phyloP scores from a whole-genome alignment of 2,888 invertebrate genomes.

The Agonopterix subpropinquella region DNA sequence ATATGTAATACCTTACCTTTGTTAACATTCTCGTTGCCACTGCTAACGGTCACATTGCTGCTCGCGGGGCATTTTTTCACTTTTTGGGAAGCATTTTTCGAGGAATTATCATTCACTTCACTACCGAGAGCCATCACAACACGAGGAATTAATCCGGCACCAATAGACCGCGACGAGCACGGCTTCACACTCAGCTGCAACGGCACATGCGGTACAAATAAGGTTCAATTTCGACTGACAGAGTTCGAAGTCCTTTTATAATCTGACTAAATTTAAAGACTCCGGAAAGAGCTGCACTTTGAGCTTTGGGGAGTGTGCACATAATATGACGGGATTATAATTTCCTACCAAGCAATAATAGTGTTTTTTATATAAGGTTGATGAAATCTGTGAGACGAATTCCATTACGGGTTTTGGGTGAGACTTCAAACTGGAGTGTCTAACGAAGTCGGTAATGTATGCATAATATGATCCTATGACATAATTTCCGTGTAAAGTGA shows the following conservation, averaged over 20 bases:
- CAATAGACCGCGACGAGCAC: conserved; percentile 70
- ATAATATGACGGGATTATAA: not conserved
- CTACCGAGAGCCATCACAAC: conserved; percentile 77
- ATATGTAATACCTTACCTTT: conserved; percentile 56
- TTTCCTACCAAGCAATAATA: not conserved
- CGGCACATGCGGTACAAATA: conserved; percentile 67
- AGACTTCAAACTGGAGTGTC: too few relatives aligned
- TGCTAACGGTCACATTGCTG: conserved; percentile 60
- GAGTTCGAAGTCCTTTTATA: conserved; percentile 26
- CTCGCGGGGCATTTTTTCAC: conserved; percentile 68
- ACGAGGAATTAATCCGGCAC: conserved; percentile 69
- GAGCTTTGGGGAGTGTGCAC: not conserved
- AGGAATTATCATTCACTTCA: conserved; percentile 73
- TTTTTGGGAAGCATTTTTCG: conserved; percentile 65
- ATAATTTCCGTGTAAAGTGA: conserved; percentile 8
- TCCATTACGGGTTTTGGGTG: too few relatives aligned
- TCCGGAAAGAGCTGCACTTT: not conserved
- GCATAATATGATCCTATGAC: not conserved
- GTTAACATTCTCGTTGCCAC: conserved; percentile 56
- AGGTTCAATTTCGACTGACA: conserved; percentile 63
- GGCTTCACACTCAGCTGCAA: conserved; percentile 70
- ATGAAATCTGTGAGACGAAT: too few relatives aligned
- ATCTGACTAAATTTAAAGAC: conserved; percentile 18
- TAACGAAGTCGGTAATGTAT: not conserved
- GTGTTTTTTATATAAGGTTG: too few relatives aligned